Evolutionary conservation across 2,113 vertebrate species (phyloP).

Genomic region (Hippocampus abdominalis): DNA sequence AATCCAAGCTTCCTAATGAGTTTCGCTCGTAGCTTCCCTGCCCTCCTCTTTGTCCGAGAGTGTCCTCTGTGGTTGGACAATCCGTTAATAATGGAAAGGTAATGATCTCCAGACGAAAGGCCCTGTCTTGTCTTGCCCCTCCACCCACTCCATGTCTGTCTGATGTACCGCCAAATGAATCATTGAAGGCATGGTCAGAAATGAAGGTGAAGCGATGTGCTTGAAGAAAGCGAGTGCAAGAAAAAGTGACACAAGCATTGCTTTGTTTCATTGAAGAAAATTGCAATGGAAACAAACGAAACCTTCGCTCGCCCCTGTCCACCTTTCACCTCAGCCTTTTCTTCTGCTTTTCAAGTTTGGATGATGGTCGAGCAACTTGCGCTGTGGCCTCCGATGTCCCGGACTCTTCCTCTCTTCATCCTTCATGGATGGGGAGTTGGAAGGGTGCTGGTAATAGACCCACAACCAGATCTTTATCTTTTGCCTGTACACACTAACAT

Average conservation of each 20-base stretch:
- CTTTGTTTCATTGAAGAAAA: conserved; percentile 45
- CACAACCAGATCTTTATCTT: conserved; percentile 56
- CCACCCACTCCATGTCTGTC: conserved; percentile 22
- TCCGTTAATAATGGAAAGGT: conserved; percentile 78
- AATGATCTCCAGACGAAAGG: conserved; percentile 76
- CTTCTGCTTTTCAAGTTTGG: conserved; percentile 52
- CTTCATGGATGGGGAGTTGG: conserved; percentile 64
- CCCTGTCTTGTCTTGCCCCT: conserved; percentile 61
- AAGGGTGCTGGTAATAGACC: conserved; percentile 60
- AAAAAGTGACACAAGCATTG: conserved; percentile 30
- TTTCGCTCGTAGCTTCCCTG: conserved; percentile 38
- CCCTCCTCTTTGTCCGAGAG: conserved; percentile 59
- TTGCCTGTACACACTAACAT: conserved; percentile 23
- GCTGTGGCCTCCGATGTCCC: conserved; percentile 60
- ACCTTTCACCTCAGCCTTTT: conserved; percentile 28
- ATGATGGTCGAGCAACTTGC: conserved; percentile 62
- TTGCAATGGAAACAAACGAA: conserved; percentile 51
- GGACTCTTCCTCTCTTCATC: conserved; percentile 51
- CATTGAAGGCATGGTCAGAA: conserved; percentile 10
- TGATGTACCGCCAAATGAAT: conserved; percentile 25
- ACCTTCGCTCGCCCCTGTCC: conserved; percentile 35
- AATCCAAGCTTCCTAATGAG: conserved; percentile 14
- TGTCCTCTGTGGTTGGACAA: conserved; percentile 74
- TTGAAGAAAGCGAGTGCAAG: conserved; percentile 26
- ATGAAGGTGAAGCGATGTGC: conserved; percentile 12